phyloP scores from a whole-genome alignment of 1,140 invertebrate genomes.

The Ceratosolen fusciceps region DNA sequence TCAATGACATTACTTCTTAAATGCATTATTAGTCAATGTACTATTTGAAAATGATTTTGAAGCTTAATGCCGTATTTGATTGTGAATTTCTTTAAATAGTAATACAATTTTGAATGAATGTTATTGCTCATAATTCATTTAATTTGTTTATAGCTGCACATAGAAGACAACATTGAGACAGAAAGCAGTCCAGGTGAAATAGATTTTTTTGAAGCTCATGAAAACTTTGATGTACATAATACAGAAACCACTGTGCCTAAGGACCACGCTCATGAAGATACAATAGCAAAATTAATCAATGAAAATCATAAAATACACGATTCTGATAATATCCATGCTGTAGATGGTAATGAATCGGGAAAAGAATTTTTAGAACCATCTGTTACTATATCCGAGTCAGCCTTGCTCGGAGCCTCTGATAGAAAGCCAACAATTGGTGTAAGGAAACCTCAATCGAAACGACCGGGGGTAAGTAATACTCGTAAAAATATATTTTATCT shows the following conservation, averaged over 20 bases:
- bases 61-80: background rate
- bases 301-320: conserved; percentile 44
- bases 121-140: conserved; percentile 6
- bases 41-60: conserved; percentile 10
- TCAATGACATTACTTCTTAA: background rate
- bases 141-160: conserved; percentile 73
- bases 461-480: conserved; percentile 74
- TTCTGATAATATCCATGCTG: conserved; percentile 40
- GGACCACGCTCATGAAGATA: conserved; percentile 46
- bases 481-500: conserved; percentile 34
- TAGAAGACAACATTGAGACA: conserved; percentile 71
- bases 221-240: conserved; percentile 65
- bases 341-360: conserved; percentile 40
- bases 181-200: conserved; percentile 76
- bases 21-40: background rate
- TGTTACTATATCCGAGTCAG: conserved; percentile 64
- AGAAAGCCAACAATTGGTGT: conserved; percentile 82
- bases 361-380: conserved; percentile 58
- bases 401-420: conserved; percentile 63
- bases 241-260: conserved; percentile 54
- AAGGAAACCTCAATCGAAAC: conserved; percentile 78
- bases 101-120: background rate
- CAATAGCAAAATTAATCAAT: conserved; percentile 41
- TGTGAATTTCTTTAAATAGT: too few species aligned
- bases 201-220: conserved; percentile 88